Conservation (phyloP, 2,888 invertebrate genomes). For the Noctua pronuba region DNA sequence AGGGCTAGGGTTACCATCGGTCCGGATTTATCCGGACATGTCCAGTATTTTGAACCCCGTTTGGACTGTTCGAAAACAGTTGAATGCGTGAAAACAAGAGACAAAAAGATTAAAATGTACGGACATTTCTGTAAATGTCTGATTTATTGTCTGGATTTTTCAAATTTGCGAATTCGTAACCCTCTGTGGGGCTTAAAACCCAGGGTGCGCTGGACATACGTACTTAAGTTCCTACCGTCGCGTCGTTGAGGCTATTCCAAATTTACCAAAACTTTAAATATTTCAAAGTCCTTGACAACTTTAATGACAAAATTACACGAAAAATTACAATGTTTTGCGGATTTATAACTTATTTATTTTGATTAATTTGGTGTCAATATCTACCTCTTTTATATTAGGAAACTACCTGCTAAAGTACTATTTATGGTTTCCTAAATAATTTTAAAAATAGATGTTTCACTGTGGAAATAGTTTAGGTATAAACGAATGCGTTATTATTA, state of each 20-base stretch:
- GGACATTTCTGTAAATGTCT: background rate
- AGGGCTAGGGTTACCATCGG: background rate
- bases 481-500: background rate
- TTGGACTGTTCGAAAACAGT: background rate
- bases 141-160: background rate
- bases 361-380: constrained; percentile 2
- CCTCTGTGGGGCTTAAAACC: background rate
- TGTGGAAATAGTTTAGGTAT: background rate
- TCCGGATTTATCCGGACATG: background rate
- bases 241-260: background rate
- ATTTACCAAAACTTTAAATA: background rate
- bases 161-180: background rate
- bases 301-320: background rate
- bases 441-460: constrained; percentile 2
- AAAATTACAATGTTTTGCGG: background rate
- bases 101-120: background rate
- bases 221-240: background rate
- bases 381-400: background rate
- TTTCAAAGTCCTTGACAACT: background rate
- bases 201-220: background rate
- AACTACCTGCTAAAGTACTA: background rate
- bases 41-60: background rate
- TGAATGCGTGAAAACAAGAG: background rate
- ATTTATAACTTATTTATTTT: background rate
- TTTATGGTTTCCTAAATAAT: background rate